phyloP scores from a whole-genome alignment of 2,113 vertebrate genomes.

The Nesospiza acunhae region DNA sequence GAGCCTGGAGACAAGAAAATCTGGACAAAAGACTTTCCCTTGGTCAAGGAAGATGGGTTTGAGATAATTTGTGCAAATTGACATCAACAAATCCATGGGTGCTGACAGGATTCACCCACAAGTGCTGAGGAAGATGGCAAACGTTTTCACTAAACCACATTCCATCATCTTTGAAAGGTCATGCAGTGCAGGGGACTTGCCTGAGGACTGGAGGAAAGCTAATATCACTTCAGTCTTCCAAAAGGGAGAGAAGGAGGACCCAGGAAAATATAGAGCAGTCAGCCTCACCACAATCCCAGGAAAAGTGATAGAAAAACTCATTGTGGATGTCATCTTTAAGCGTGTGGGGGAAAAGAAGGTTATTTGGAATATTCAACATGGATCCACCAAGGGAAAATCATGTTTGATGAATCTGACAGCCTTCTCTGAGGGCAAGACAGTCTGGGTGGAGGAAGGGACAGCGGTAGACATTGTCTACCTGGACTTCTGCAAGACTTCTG shows the following conservation, averaged over 20 bases:
- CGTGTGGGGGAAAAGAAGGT: neutral
- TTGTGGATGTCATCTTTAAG: neutral
- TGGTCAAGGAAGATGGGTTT: neutral
- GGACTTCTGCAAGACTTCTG: neutral
- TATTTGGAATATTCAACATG: neutral
- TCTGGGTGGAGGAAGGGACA: neutral
- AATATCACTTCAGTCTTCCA: neutral
- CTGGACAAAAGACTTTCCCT: neutral
- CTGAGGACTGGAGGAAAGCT: neutral
- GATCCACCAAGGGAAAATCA: neutral
- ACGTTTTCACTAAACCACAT: neutral
- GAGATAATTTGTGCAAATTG: neutral
- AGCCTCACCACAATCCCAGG: neutral
- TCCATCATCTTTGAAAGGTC: neutral
- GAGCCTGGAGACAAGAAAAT: neutral
- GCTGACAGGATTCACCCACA: neutral
- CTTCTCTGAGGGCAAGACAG: neutral
- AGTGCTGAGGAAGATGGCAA: neutral
- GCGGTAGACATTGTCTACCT: neutral
- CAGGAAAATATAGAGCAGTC: neutral
- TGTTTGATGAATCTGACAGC: neutral
- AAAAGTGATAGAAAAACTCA: neutral
- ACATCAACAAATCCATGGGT: neutral
- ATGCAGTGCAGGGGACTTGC: fast-evolving
- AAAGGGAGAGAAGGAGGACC: neutral